phyloP scores from a whole-genome alignment of 2,797 vertebrate genomes.

The Chelonia mydas region DNA sequence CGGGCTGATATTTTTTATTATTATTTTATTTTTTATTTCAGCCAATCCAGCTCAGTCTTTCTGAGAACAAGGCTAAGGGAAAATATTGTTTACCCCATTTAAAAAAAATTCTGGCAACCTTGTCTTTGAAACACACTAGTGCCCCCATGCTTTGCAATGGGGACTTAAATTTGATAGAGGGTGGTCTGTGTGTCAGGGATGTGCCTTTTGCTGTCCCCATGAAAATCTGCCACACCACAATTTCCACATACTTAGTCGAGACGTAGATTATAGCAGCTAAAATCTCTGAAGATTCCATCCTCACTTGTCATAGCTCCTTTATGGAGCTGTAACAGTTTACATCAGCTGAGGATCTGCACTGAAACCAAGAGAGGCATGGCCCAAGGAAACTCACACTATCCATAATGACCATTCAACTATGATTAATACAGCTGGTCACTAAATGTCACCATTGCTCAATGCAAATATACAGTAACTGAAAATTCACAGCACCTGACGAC shows the following conservation, averaged over 20 bases:
- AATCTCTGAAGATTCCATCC: too few relatives aligned
- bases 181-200: too few relatives aligned
- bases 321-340: too few relatives aligned
- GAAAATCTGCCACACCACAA: too few relatives aligned
- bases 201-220: too few relatives aligned
- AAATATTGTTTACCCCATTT: background rate
- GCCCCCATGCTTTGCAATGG: background rate
- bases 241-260: too few relatives aligned
- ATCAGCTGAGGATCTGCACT: background rate
- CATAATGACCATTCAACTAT: background rate
- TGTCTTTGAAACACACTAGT: background rate
- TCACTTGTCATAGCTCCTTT: too few relatives aligned
- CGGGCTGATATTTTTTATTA: background rate
- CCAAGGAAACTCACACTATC: background rate
- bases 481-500: background rate
- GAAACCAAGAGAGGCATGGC: fast-evolving
- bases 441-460: background rate
- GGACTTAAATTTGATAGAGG: background rate
- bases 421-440: background rate
- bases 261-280: too few relatives aligned
- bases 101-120: background rate
- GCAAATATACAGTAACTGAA: fast-evolving
- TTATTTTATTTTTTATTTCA: too few relatives aligned
- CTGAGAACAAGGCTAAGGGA: background rate
- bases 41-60: background rate